A percentile compares a stretch with the other conserved stretches of the same genome.
Conservation (phyloP, 2,888 invertebrate species). For the Bhutanitis thaidina region DNA sequence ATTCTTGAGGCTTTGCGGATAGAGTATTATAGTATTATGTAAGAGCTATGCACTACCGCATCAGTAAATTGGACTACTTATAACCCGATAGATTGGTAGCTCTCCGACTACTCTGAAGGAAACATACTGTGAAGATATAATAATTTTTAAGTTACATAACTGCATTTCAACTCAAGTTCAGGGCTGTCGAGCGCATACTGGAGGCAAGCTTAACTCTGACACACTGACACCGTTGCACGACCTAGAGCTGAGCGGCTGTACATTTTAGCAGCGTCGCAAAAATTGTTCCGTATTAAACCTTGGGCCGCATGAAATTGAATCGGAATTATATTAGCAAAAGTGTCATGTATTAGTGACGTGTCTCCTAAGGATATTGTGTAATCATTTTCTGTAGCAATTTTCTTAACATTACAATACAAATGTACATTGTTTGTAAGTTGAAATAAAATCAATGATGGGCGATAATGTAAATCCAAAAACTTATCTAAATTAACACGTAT, state of each 20-base stretch:
- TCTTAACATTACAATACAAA: conserved; percentile 1
- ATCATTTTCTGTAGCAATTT: conserved; percentile 4
- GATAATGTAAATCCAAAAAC: too few species aligned
- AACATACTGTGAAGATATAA: too few species aligned
- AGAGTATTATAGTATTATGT: too few species aligned
- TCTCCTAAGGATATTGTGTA: conserved; percentile 4
- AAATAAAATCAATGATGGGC: too few species aligned
- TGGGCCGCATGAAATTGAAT: neutral
- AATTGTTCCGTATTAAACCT: conserved; percentile 1
- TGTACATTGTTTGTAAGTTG: neutral
- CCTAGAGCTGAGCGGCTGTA: conserved; percentile 27
- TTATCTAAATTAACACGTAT: too few species aligned
- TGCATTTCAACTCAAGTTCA: conserved; percentile 53
- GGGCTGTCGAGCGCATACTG: conserved; percentile 50
- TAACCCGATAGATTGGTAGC: too few species aligned
- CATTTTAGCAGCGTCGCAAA: conserved; percentile 23
- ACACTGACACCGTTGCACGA: conserved; percentile 34
- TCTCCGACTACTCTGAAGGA: too few species aligned
- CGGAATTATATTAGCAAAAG: neutral
- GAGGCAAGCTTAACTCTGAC: conserved; percentile 36
- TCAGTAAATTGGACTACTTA: too few species aligned
- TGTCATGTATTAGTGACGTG: neutral
- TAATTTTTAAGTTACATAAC: neutral
- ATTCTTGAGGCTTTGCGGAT: too few species aligned
- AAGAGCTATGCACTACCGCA: too few species aligned